Evolutionary conservation across 1,140 invertebrate species (phyloP), one percentile per base, ranked within the genome.

Genomic region (Ceratitis capitata): DNA sequence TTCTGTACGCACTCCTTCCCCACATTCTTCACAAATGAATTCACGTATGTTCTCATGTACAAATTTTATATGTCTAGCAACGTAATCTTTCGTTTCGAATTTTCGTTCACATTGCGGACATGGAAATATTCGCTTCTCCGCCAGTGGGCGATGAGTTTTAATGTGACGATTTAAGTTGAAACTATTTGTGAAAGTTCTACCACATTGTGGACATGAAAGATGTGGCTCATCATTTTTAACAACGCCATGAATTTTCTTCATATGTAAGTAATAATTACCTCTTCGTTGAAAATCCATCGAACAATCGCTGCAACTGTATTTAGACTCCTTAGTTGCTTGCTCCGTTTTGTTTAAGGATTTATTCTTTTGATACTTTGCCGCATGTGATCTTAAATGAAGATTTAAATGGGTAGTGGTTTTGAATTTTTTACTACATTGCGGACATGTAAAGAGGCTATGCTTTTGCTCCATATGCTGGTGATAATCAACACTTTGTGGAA

Each of bases 11-110:
- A 93, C 92, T 9, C 91, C 88, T 2, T 90, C 78, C 1, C 92
- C 92, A 85, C 93, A 93, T 47, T 93, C 89, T 64, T 92, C 91
- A 86, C 93, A 93, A 32, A 92, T 91, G 83, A 92, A 93, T 5
- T 92, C 92, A 5, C 92, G 88, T 53, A 92, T 90, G 26, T 92
- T 88, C 29, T 91, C 89, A 69, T 93, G 93, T 84, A 92, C 90
- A 26, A 53, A 56, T 19, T 91, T 92, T 23, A 92, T 87, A 85
- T 93, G 92, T 19, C 90, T 88, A 85, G 89, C 82, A 26, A 91
- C 88, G 82, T 89, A 88, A 32, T 90, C 84, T 83, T 86, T 87
- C 56, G 87, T 89, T 51, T 87, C 86, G 35, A 91, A 92, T 86
- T 89, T 88, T 85, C 92, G 92, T 58, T 88, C 88, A 85, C 89